These are phyloP conservation scores for Papilio elwesi DNA, from an alignment of 2,888 invertebrate species.

Conservation along the genomic window DNA sequence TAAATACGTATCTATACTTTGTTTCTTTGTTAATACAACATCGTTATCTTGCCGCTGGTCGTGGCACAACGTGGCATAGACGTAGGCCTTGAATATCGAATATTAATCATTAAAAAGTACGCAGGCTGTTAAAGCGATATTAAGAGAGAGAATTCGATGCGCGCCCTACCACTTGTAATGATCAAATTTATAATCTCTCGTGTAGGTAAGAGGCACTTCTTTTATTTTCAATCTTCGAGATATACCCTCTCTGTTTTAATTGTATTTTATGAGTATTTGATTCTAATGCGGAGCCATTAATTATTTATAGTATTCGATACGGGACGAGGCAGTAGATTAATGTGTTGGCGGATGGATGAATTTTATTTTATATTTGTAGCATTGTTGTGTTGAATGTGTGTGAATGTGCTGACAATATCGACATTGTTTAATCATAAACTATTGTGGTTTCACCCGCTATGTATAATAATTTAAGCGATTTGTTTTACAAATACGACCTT, in stretches of 20 bases:
- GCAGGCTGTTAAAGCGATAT: conserved; percentile 76
- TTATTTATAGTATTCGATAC: conserved; percentile 83
- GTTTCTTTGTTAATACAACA: conserved; percentile 53
- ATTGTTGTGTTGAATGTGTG: conserved; percentile 62
- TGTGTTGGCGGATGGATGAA: conserved; percentile 63
- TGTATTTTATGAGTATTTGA: conserved; percentile 85
- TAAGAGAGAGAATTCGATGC: conserved; percentile 74
- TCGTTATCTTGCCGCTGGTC: conserved; percentile 54
- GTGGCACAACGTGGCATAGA: conserved; percentile 59
- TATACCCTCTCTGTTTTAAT: conserved; percentile 81
- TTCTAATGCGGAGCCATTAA: conserved; percentile 83
- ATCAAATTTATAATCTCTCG: conserved; percentile 81
- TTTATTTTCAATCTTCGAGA: conserved; percentile 78
- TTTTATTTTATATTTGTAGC: conserved; percentile 56
- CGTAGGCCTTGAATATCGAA: conserved; percentile 57
- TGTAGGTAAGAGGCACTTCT: conserved; percentile 78
- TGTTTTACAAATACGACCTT: no score
- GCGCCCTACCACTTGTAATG: conserved; percentile 79
- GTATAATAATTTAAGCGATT: no score
- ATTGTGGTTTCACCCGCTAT: no score
- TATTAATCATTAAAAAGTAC: conserved; percentile 72
- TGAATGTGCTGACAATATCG: no score
- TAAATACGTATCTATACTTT: not conserved
- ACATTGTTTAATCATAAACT: no score
- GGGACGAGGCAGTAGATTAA: conserved; percentile 78